A percentile compares a stretch with the other conserved stretches of the same genome.
Conservation (phyloP, 2,888 invertebrate species). For the Cheilosia impressa region DNA sequence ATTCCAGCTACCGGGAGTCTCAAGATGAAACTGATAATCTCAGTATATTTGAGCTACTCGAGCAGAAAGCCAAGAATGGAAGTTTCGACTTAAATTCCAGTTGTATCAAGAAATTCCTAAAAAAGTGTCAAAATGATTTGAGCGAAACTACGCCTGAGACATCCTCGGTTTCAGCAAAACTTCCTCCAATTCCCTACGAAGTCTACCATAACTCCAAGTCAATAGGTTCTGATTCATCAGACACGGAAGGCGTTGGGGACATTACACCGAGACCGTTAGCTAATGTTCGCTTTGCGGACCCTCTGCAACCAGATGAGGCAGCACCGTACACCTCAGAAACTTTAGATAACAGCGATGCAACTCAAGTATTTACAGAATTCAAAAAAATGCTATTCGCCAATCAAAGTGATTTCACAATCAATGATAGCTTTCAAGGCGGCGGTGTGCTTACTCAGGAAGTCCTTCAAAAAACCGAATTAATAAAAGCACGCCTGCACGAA, state of each 20-base stretch:
- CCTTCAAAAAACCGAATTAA: constrained; percentile 42
- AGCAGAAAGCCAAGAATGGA: constrained; percentile 89
- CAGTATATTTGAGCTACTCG: constrained; percentile 90
- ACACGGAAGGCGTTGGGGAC: constrained; percentile 48
- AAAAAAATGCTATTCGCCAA: constrained; percentile 50
- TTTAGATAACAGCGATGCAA: constrained; percentile 36
- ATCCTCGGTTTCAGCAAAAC: background rate
- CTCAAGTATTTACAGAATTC: constrained; percentile 55
- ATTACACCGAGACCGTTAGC: background rate
- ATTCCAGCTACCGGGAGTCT: constrained; percentile 63
- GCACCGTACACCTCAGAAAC: background rate
- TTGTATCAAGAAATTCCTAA: constrained; percentile 84
- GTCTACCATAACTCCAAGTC: constrained; percentile 43
- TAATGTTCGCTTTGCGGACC: constrained; percentile 51
- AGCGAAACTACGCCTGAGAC: constrained; percentile 46
- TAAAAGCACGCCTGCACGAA: constrained; percentile 86
- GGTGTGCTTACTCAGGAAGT: constrained; percentile 34
- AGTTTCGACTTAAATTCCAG: constrained; percentile 90
- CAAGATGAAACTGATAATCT: constrained; percentile 86
- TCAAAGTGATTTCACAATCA: constrained; percentile 27
- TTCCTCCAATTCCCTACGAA: constrained; percentile 71
- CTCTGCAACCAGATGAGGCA: background rate
- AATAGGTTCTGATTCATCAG: constrained; percentile 60
- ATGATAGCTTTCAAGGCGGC: background rate
- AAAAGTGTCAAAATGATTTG: constrained; percentile 82